Evolutionary conservation across 1,140 invertebrate genomes (phyloP), one percentile per base, ranked within the genome.

Genomic region (Nephila pilipes): DNA sequence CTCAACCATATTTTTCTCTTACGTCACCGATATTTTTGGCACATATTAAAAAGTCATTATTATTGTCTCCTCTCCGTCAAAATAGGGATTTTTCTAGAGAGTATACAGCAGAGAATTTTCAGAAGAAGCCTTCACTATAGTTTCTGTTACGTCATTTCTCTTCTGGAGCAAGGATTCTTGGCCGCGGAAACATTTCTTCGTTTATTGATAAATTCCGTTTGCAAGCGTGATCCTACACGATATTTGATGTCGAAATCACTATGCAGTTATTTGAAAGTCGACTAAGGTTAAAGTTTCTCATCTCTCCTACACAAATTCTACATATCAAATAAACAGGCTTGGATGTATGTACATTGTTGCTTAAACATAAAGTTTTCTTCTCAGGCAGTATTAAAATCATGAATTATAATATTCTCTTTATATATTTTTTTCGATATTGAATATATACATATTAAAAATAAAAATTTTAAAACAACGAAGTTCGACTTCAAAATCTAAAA

Each of bases 131-230:
- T 79, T 79, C 69, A 79, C 69, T 25, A 79, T 79, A 32, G 69
- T 79, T 79, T n/a, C n/a, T n/a, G n/a, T n/a, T n/a, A n/a, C n/a
- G n/a, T n/a, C n/a, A n/a, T n/a, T n/a, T n/a, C n/a, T 79, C 69
- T 29, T 79, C 69, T 79, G 69, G 69, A 79, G 16, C 69, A 79
- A 79, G 69, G 5, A 79, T 79, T 79, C 22, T 79, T 79, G 16
- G n/a, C 69, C 69, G 5, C 22, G 2, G 25, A 79, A 36, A 79
- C 16, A 32, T 79, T 57, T 36, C 16, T 79, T 32, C 32, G n/a
- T 79, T 79, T 79, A 79, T 79, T 79, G 69, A 79, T 79, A 79
- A 79, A 79, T 79, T 79, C 69, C 69, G 69, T 8, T 79, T 36
- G 18, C 25, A 79, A 79, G 69, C 32, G 69, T 25, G 20, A 79